Conservation (phyloP, 2,113 vertebrate genomes). For the Euleptes europaea region DNA sequence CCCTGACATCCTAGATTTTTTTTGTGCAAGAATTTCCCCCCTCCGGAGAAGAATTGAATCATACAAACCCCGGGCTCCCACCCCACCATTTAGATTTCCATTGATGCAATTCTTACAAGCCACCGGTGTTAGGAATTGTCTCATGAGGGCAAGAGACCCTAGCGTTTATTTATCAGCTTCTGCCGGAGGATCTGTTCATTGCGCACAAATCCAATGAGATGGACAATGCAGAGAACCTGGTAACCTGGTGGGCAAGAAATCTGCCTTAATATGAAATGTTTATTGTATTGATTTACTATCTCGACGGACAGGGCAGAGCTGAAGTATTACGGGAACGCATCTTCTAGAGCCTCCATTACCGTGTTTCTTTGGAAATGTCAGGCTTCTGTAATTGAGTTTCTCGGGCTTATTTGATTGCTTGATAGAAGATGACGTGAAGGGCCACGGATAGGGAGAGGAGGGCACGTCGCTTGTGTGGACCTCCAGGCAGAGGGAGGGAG, state of each 20-base stretch:
- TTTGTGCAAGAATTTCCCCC: no score
- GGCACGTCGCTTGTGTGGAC: not conserved
- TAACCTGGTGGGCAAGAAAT: conserved; percentile 28
- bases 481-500: not conserved
- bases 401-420: conserved; percentile 44
- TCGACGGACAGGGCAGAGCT: not conserved
- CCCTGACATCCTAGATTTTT: no score
- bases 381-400: conserved; percentile 43
- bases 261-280: conserved; percentile 22
- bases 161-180: no score
- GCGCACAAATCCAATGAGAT: not conserved
- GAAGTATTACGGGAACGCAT: conserved; percentile 41
- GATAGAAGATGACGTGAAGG: not conserved
- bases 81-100: no score
- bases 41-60: no score
- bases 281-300: conserved; percentile 41
- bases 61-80: no score
- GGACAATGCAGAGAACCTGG: not conserved
- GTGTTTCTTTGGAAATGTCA: conserved; percentile 57
- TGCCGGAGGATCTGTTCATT: not conserved
- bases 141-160: not conserved
- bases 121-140: no score
- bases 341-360: not conserved
- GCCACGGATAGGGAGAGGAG: not conserved
- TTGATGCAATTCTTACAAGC: no score